These are phyloP conservation scores for Hirtodrosophila confusa DNA, from an alignment of 2,888 invertebrate genomes.

Conservation along the genomic window DNA sequence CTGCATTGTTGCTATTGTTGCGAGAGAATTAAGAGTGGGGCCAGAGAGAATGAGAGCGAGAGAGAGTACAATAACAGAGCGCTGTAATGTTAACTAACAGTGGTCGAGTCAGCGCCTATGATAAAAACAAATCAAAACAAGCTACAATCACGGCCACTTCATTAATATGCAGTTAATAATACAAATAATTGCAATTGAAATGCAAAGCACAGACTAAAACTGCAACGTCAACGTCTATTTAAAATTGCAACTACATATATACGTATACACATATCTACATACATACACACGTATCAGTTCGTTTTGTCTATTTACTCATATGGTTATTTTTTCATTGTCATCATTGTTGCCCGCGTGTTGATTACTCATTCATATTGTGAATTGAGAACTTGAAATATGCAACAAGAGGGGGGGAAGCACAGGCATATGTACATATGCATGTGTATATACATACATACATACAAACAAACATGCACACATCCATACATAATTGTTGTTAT, in stretches of 20 bases:
- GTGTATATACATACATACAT: background rate
- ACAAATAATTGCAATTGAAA: constrained; percentile 50
- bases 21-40: constrained; percentile 1
- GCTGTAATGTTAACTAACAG: constrained; percentile 50
- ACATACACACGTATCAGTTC: constrained; percentile 9
- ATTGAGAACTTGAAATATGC: constrained; percentile 49
- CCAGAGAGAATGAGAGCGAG: constrained; percentile 2
- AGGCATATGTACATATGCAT: constrained; percentile 4
- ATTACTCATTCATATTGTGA: constrained; percentile 45
- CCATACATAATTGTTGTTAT: constrained; percentile 35
- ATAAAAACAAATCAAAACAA: constrained; percentile 36
- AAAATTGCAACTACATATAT: background rate
- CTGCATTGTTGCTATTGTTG: constrained; percentile 46
- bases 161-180: constrained; percentile 54
- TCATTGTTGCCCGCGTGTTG: constrained; percentile 43
- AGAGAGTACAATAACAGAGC: constrained; percentile 32
- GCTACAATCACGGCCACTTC: constrained; percentile 22
- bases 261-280: background rate
- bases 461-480: constrained; percentile 4
- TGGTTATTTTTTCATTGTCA: constrained; percentile 68
- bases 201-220: constrained; percentile 35
- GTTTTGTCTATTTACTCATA: constrained; percentile 54
- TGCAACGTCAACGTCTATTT: constrained; percentile 20
- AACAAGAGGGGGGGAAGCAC: constrained; percentile 52
- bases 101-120: constrained; percentile 12